These are phyloP conservation scores for Brachypalpus laphriformis DNA, from an alignment of 2,888 invertebrate genomes.

Conservation along the genomic window DNA sequence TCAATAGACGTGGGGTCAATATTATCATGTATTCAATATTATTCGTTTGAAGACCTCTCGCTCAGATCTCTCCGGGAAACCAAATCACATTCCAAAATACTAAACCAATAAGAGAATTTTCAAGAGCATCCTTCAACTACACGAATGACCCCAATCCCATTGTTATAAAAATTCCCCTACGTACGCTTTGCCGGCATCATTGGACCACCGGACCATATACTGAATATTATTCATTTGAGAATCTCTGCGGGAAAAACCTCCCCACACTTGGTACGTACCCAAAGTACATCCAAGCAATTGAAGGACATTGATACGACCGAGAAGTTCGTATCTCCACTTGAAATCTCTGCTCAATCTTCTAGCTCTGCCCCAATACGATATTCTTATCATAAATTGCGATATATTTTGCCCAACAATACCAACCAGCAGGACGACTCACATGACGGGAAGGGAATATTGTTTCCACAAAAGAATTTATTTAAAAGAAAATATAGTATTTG, in stretches of 20 bases:
- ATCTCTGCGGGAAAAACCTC: not conserved
- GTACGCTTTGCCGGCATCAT: not conserved
- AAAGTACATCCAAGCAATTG: slow-evolving; percentile 36
- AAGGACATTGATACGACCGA: slow-evolving; percentile 14
- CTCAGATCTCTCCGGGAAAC: not conserved
- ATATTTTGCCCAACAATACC: slow-evolving; percentile 6
- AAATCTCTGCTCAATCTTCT: slow-evolving; percentile 54
- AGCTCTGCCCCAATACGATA: slow-evolving; percentile 10
- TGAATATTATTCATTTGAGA: not conserved
- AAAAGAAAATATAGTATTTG: not conserved
- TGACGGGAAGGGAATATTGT: not conserved
- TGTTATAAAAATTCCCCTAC: slow-evolving; percentile 23
- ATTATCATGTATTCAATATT: slow-evolving; percentile 8
- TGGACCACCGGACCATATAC: not conserved
- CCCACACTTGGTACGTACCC: not conserved
- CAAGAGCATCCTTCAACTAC: slow-evolving; percentile 1
- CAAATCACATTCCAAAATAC: slow-evolving; percentile 37
- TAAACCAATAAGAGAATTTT: slow-evolving; percentile 10
- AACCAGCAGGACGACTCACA: not conserved
- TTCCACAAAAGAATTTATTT: not conserved
- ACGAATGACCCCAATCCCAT: not conserved
- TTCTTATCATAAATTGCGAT: slow-evolving; percentile 44
- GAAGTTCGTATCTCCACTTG: slow-evolving; percentile 39
- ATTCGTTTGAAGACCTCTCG: slow-evolving; percentile 6
- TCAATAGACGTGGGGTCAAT: not conserved